Evolutionary conservation across 2,797 vertebrate genomes (phyloP).

Genomic region (Macropus fuliginosus): DNA sequence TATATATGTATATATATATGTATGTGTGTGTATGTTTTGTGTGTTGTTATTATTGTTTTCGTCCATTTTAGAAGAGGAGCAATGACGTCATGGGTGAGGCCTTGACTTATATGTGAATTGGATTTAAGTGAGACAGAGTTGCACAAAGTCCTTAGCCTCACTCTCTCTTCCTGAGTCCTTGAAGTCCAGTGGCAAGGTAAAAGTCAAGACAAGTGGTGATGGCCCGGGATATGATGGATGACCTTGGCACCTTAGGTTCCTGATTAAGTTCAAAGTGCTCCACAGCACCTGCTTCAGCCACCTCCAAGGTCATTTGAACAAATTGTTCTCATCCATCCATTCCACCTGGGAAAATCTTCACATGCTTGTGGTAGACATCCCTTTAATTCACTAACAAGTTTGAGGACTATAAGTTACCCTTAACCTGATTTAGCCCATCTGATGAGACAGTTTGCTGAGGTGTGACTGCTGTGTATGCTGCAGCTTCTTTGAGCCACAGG

Average conservation of each 20-base stretch:
- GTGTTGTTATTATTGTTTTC: not conserved
- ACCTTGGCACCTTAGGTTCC: not conserved
- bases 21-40: not conserved
- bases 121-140: not conserved
- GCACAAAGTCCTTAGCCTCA: not conserved
- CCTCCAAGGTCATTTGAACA: not conserved
- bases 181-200: not conserved
- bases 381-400: not conserved
- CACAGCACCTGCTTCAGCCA: not conserved
- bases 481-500: not conserved
- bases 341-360: not conserved
- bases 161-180: not conserved
- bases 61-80: not conserved
- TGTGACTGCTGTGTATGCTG: too few relatives aligned
- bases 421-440: not conserved
- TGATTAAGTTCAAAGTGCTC: not conserved
- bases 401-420: not conserved
- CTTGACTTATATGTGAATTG: not conserved
- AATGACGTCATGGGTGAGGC: not conserved
- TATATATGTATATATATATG: fast-evolving
- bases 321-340: not conserved
- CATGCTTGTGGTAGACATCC: not conserved
- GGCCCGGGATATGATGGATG: not conserved
- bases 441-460: not conserved
- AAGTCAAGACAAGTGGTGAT: not conserved